Evolutionary conservation across 1,140 invertebrate species (phyloP), one percentile per base, ranked within the genome.

Genomic region (Cotesia glomerata): DNA sequence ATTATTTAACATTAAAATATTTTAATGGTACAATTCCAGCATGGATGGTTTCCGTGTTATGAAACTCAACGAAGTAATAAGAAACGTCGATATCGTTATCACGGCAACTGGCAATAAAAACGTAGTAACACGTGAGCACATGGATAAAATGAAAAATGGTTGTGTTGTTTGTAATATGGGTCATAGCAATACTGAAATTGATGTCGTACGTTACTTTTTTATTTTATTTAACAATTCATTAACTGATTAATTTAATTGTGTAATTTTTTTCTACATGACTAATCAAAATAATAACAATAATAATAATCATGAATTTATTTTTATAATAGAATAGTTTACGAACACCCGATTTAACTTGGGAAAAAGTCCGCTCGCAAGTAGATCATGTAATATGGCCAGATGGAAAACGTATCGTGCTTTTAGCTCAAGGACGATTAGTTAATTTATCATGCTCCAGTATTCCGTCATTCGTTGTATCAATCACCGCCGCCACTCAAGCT

Each of bases 131-230:
- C 90, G 97, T 11, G 95, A 97, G 77, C 95, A 98, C 81, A 96
- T 98, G 95, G 97, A 98, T 87, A 93, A 96, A 80, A 95, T 98
- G 94, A 98, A 98, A 88, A 97, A 95, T 82, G 97, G 97, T 61
- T 97, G 96, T 84, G 95, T 98, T 69, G 92, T 99, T 0, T 98
- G 97, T 87, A 98, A 98, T 88, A 99, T 99, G 96, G 97, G 97
- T 0, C 97, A 98, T 88, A 98, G 96, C 64, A 98, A 99, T 87
- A 98, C 96, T 14, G 97, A 99, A 90, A 97, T 99, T 77, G 97
- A 98, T 90, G 95, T 98, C 74, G 94, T 95, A 89, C 87, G 92
- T 26, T 3, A 91, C 76, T 68, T 64, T 39, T 26, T 35, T 13
- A 32, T 74, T 32, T 64, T 9, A 11, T 45, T 69, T 66, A 32